Evolutionary conservation across 2,888 invertebrate genomes (phyloP), one percentile per base, ranked within the genome.

Genomic region (Eristalis arbustorum): DNA sequence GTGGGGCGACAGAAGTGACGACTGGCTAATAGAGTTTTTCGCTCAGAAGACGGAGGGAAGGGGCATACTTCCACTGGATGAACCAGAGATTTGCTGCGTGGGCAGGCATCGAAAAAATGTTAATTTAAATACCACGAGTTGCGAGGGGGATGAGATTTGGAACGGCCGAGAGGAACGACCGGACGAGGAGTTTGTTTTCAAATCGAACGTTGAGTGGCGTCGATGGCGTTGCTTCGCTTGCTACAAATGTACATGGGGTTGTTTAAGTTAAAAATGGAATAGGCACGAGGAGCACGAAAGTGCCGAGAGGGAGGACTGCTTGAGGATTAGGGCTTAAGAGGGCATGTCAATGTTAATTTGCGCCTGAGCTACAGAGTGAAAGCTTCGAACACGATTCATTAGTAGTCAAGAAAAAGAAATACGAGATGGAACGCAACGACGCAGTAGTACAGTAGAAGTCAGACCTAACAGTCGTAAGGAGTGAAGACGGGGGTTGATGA

Each of bases 1-100:
- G 49, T 56, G 25, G 68, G 13, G 22, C 14, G 37, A 8, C 14
- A 6, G 23, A 37, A 63, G 42, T 66, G 56, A 22, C 5, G 69
- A 8, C 25, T 62, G 34, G 62, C 62, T 69, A 69, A 69, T 69
- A 59, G 25, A 69, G 59, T 59, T 59, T n/a, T 69, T 25, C 13
- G 23, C 14, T 25, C n/a, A 13, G 59, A 59, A 13, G 59, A 14
- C 6, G 4, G 25, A 10, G 10, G 23, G n/a, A 37, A 14, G 11
- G 10, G 14, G 37, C 37, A 25, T 59, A 57, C 31, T 68, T 68
- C 11, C 56, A 49, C 22, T 34, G 49, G 22, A 34, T 57, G 22
- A 37, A 25, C 37, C n/a, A 56, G 14, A 23, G 37, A 59, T 59
- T 69, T 69, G 59, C 37, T 28, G 59, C 10, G 34, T 40, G 37